A percentile compares a stretch with the other conserved stretches of the same genome.
These are phyloP conservation scores for Potamilus streckersoni DNA, from an alignment of 1,140 invertebrate species.

Conservation along the genomic window DNA sequence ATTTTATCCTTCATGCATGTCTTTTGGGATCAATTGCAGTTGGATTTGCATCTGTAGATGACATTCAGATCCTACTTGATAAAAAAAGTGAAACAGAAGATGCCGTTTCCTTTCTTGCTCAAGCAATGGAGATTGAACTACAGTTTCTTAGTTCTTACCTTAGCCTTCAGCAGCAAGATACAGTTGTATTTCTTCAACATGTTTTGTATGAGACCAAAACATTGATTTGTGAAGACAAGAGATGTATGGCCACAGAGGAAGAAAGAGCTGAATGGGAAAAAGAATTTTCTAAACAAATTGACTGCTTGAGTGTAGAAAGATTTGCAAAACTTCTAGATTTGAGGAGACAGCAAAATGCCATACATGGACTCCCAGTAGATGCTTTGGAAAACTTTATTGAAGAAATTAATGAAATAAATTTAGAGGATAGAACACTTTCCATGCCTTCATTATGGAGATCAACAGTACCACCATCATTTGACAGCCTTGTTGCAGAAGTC, in stretches of 20 bases:
- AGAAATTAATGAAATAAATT: neutral
- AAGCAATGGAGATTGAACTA: neutral
- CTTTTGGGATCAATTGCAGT: conserved; percentile 9
- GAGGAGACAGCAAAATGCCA: neutral
- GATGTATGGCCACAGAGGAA: neutral
- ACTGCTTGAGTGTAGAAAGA: neutral
- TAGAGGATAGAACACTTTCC: neutral
- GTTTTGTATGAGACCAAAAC: neutral
- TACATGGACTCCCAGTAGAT: conserved; percentile 1
- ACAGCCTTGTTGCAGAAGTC: conserved; percentile 1
- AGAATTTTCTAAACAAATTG: neutral
- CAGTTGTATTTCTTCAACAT: conserved; percentile 7
- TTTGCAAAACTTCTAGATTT: neutral
- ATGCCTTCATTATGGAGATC: conserved; percentile 6
- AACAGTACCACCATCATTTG: neutral
- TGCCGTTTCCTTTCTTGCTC: neutral
- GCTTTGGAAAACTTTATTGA: conserved; percentile 2
- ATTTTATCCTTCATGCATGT: neutral
- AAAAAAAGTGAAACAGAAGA: neutral
- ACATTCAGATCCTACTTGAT: neutral
- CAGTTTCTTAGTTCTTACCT: neutral
- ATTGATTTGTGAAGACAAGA: neutral
- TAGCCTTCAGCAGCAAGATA: conserved; percentile 10
- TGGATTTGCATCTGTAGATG: neutral
- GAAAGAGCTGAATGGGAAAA: neutral